These are phyloP conservation scores for Eupelmus urozonus DNA, from an alignment of 2,888 invertebrate genomes.

Conservation along the genomic window DNA sequence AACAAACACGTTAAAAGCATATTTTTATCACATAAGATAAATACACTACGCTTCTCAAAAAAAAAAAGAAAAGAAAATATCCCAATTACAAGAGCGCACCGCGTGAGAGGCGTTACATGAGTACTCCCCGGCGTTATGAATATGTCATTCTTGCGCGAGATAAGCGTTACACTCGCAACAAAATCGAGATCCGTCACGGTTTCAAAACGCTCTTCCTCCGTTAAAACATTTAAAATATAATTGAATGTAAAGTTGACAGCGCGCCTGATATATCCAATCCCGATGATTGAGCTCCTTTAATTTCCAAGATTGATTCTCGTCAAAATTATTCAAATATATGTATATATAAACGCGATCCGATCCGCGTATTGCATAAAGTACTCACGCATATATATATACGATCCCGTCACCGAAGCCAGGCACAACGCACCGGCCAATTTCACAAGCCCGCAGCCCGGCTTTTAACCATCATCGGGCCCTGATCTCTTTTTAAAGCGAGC, in stretches of 20 bases:
- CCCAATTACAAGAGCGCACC: neutral
- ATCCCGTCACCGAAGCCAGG: neutral
- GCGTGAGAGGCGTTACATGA: constrained; percentile 6
- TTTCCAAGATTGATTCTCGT: neutral
- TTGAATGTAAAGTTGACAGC: neutral
- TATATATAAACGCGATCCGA: too few species aligned
- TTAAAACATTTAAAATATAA: neutral
- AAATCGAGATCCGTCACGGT: too few species aligned
- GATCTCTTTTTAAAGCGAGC: constrained; percentile 14
- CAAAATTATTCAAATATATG: constrained; percentile 5
- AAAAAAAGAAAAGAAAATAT: too few species aligned
- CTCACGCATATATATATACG: neutral
- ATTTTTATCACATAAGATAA: too few species aligned
- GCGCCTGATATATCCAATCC: neutral
- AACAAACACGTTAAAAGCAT: too few species aligned
- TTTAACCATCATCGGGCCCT: constrained; percentile 1
- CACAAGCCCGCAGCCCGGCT: too few species aligned
- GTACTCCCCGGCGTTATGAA: neutral
- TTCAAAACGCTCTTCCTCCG: too few species aligned
- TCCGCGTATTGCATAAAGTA: too few species aligned
- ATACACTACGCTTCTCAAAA: too few species aligned
- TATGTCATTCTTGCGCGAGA: neutral
- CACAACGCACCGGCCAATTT: too few species aligned
- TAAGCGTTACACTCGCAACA: too few species aligned
- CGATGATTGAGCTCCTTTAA: neutral